Conservation (phyloP, 2,113 vertebrate genomes). For the Ceratotherium simum region DNA sequence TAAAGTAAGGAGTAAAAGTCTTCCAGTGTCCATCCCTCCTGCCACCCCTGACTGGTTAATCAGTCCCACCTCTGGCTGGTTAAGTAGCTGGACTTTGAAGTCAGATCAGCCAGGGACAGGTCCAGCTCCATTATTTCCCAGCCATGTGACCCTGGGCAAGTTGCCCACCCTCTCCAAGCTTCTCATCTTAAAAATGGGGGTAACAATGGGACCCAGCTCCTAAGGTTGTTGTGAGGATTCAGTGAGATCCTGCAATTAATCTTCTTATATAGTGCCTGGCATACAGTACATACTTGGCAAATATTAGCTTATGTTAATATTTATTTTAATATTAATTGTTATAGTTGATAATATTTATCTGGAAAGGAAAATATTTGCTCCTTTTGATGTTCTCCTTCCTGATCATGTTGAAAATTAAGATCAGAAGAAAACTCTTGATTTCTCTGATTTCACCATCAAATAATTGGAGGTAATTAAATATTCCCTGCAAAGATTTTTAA, state of each 20-base stretch:
- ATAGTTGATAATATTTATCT: neutral
- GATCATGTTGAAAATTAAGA: slow-evolving; percentile 44
- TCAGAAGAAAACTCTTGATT: slow-evolving; percentile 21
- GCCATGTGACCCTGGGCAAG: neutral
- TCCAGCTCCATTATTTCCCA: neutral
- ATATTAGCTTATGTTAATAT: slow-evolving; percentile 34
- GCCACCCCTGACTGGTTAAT: too few species aligned
- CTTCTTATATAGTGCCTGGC: neutral
- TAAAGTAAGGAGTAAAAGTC: neutral
- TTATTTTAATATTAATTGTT: slow-evolving; percentile 40
- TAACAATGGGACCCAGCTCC: neutral
- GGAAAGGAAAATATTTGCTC: slow-evolving; percentile 12
- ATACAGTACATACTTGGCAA: neutral
- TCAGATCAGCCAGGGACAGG: neutral
- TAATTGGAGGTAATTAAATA: slow-evolving; percentile 17
- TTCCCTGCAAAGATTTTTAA: slow-evolving; percentile 55
- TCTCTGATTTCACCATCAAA: slow-evolving; percentile 20
- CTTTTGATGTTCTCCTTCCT: slow-evolving; percentile 19
- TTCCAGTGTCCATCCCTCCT: neutral
- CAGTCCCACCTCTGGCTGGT: neutral
- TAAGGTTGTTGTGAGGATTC: neutral
- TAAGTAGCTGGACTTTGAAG: slow-evolving; percentile 11
- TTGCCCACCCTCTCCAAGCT: neutral
- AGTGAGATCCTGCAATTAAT: neutral
- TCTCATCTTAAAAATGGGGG: neutral